Conservation (phyloP, 2,888 invertebrate species). For the Cyclophora albipunctata region DNA sequence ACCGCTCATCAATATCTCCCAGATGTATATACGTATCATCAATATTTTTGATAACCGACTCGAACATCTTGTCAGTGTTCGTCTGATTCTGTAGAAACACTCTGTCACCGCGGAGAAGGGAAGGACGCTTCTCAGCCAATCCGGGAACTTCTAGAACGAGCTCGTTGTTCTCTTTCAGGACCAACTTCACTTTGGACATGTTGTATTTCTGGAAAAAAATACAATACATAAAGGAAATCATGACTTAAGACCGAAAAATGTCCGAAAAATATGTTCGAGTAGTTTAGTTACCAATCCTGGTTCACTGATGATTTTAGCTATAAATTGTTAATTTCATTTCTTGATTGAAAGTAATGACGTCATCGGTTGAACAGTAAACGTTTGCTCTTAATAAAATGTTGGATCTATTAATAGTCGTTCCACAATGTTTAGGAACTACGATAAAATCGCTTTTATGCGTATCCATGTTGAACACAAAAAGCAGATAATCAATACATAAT, state of each 20-base stretch:
- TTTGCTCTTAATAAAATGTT: too few species aligned
- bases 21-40: conserved; percentile 50
- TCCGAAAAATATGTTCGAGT: too few species aligned
- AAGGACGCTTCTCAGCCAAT: conserved; percentile 80
- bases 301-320: background rate
- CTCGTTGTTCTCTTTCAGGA: conserved; percentile 23
- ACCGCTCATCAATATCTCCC: conserved; percentile 40
- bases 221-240: background rate
- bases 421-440: too few species aligned
- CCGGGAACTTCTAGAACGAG: conserved; percentile 77
- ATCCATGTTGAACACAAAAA: too few species aligned
- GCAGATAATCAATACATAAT: too few species aligned
- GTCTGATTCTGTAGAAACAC: conserved; percentile 47
- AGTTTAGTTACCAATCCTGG: too few species aligned
- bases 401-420: too few species aligned
- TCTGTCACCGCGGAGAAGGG: conserved; percentile 75
- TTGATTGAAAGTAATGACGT: background rate
- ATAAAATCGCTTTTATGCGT: too few species aligned
- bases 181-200: conserved; percentile 39
- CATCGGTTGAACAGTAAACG: background rate
- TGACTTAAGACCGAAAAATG: too few species aligned
- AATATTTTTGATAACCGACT: conserved; percentile 50
- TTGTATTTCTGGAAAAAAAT: conserved; percentile 44
- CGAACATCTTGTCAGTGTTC: conserved; percentile 40
- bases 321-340: background rate